A percentile compares a stretch with the other conserved stretches of the same genome.
Conservation (phyloP, 2,113 vertebrate species). For the Equus przewalskii region DNA sequence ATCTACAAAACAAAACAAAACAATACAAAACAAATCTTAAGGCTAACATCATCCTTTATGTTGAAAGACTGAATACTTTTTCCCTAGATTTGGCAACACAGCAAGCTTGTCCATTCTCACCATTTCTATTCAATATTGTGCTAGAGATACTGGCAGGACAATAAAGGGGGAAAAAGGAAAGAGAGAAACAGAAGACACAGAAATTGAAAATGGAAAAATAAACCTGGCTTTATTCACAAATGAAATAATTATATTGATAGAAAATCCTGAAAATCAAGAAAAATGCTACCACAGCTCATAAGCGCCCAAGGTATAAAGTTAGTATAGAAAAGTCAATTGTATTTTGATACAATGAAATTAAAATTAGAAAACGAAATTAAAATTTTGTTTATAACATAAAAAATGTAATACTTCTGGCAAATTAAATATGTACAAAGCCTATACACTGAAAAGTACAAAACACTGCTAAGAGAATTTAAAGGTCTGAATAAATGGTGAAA, state of each 20-base stretch:
- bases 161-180: not conserved
- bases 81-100: not conserved
- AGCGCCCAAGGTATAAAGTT: not conserved
- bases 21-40: not conserved
- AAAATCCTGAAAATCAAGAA: not conserved
- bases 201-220: not conserved
- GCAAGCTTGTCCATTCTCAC: not conserved
- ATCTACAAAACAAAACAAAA: not conserved
- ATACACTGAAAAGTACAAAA: not conserved
- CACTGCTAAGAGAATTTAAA: not conserved
- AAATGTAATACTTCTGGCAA: not conserved
- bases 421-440: not conserved
- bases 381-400: slow-evolving; percentile 17
- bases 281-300: not conserved
- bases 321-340: not conserved
- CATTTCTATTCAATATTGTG: not conserved
- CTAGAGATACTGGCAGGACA: not conserved
- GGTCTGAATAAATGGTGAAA: not conserved
- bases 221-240: not conserved
- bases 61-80: slow-evolving; percentile 36
- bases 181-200: not conserved
- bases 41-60: not conserved
- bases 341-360: not conserved
- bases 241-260: not conserved
- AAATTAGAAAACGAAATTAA: not conserved